These are phyloP conservation scores for Lochmaea crataegi DNA, from an alignment of 2,888 invertebrate genomes.

Conservation along the genomic window DNA sequence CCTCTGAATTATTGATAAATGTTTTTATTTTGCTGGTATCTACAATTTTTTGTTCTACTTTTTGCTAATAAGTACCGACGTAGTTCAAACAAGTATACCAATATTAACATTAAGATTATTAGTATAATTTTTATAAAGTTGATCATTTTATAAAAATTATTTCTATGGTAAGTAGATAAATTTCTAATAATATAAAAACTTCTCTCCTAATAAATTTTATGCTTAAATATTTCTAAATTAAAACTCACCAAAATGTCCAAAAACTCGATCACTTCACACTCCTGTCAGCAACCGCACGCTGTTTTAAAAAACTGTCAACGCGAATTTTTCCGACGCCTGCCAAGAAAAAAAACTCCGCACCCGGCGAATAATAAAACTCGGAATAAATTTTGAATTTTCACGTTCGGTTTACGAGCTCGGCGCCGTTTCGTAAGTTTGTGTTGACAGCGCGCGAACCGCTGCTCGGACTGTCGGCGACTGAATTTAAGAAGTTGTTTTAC, in stretches of 20 bases:
- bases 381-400: conserved; percentile 1
- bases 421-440: not conserved
- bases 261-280: not conserved
- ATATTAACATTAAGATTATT: no score
- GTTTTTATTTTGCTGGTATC: no score
- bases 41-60: no score
- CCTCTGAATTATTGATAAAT: no score
- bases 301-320: conserved; percentile 3
- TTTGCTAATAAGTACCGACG: no score
- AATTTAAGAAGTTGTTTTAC: conserved; percentile 1
- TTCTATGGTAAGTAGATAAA: no score
- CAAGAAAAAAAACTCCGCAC: conserved; percentile 1
- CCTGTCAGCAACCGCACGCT: not conserved
- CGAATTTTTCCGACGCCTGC: not conserved
- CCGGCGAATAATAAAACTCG: conserved; percentile 4
- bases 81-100: no score
- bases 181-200: not conserved
- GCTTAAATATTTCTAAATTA: not conserved
- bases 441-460: not conserved
- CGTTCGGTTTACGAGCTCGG: not conserved
- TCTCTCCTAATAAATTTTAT: no score
- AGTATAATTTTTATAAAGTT: no score
- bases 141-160: no score
- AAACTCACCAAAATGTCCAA: not conserved
- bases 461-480: conserved; percentile 11